These are phyloP conservation scores for Cheumatopsyche charites DNA, from an alignment of 1,140 invertebrate genomes.

Conservation along the genomic window DNA sequence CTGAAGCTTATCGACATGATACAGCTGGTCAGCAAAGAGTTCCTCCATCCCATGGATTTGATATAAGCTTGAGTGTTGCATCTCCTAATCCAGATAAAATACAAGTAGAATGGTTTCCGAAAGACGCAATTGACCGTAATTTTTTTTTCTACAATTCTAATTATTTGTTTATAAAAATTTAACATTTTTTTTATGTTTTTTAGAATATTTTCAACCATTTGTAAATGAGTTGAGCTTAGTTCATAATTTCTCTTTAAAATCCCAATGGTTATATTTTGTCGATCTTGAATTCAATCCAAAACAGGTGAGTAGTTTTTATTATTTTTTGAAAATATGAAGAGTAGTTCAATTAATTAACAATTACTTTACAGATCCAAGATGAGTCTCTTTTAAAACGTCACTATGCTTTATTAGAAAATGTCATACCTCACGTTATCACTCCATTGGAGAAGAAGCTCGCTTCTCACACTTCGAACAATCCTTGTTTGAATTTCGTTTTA, in stretches of 20 bases:
- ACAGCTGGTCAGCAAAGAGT: slow-evolving; percentile 52
- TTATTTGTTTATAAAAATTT: background rate
- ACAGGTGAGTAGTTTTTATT: slow-evolving; percentile 48
- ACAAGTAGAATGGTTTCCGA: slow-evolving; percentile 52
- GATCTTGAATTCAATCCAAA: slow-evolving; percentile 74
- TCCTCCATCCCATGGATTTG: slow-evolving; percentile 53
- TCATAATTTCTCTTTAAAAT: slow-evolving; percentile 80
- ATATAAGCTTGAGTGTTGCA: slow-evolving; percentile 57
- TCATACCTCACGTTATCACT: slow-evolving; percentile 76
- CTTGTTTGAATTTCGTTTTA: slow-evolving; percentile 83
- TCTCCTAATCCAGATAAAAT: slow-evolving; percentile 53
- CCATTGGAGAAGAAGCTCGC: slow-evolving; percentile 85
- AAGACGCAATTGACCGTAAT: slow-evolving; percentile 54
- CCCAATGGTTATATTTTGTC: slow-evolving; percentile 85
- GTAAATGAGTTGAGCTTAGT: slow-evolving; percentile 69
- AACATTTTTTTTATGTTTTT: slow-evolving; percentile 48
- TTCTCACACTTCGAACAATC: slow-evolving; percentile 80
- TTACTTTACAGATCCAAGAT: slow-evolving; percentile 56
- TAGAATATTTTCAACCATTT: slow-evolving; percentile 78
- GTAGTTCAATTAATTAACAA: background rate
- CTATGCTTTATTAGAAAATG: slow-evolving; percentile 68
- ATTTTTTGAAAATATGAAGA: background rate
- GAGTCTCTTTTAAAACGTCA: slow-evolving; percentile 60
- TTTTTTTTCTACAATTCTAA: slow-evolving; percentile 1
- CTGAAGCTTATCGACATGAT: slow-evolving; percentile 49